Percentiles rank a stretch among this genome's conserved stretches.
Evolutionary conservation across 1,140 invertebrate genomes (phyloP).

Genomic region (Psix sp.): DNA sequence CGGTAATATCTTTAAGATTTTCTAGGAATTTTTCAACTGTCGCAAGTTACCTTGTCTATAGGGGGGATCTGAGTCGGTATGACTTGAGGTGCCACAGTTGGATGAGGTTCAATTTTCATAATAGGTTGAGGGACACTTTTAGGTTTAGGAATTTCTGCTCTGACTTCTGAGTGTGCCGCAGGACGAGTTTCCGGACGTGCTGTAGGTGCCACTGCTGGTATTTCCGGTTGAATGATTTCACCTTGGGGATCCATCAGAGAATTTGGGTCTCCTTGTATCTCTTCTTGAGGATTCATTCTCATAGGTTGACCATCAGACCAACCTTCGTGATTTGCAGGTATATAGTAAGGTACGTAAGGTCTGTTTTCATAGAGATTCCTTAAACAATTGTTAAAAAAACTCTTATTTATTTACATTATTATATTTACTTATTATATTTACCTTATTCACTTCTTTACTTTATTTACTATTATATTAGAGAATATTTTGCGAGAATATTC

Average conservation of each 20-base stretch:
- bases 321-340: conserved; percentile 59
- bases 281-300: conserved; percentile 18
- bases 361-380: conserved; percentile 55
- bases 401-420: conserved; percentile 1
- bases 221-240: conserved; percentile 13
- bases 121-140: conserved; percentile 4
- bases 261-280: conserved; percentile 20
- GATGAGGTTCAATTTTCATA: conserved; percentile 38
- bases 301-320: conserved; percentile 61
- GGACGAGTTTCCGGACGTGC: conserved; percentile 4
- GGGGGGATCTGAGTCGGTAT: conserved; percentile 35
- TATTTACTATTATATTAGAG: too few species aligned
- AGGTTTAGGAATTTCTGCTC: conserved; percentile 20
- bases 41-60: conserved; percentile 35
- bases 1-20: too few species aligned
- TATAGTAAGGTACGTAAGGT: conserved; percentile 64
- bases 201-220: background rate
- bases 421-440: too few species aligned
- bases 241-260: conserved; percentile 12
- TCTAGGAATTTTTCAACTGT: too few species aligned
- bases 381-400: conserved; percentile 15
- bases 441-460: too few species aligned
- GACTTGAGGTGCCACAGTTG: conserved; percentile 45
- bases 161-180: conserved; percentile 5
- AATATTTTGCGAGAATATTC: too few species aligned